Conservation (phyloP, 2,113 vertebrate genomes). For the Trachemys scripta region DNA sequence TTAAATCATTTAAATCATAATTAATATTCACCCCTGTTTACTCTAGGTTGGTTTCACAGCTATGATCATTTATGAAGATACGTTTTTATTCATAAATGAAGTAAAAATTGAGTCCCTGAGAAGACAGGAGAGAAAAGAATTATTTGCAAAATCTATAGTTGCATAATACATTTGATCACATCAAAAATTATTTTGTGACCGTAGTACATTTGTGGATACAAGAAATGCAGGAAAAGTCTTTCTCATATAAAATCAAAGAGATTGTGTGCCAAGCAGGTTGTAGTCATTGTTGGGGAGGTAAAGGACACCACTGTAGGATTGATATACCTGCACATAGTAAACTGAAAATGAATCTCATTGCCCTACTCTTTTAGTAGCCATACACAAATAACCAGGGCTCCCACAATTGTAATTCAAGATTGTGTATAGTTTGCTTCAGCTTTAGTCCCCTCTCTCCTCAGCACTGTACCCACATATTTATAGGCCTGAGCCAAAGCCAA, state of each 20-base stretch:
- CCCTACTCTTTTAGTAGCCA: not conserved
- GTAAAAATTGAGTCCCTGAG: slow-evolving; percentile 20
- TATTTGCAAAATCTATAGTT: not conserved
- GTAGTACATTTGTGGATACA: not conserved
- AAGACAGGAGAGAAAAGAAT: slow-evolving; percentile 21
- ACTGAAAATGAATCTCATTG: not conserved
- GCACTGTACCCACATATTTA: not conserved
- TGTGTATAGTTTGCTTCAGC: not conserved
- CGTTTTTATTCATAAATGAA: slow-evolving; percentile 38
- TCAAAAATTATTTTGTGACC: not conserved
- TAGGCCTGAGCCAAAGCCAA: no score
- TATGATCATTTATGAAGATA: not conserved
- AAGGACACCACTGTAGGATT: not conserved
- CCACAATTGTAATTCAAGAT: not conserved
- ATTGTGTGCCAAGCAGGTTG: not conserved
- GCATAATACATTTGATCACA: not conserved
- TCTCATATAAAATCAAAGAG: not conserved
- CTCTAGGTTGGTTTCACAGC: slow-evolving; percentile 7
- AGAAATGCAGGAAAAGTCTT: not conserved
- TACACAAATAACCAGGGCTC: not conserved
- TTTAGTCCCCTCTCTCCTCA: not conserved
- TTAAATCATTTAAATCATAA: slow-evolving; percentile 8
- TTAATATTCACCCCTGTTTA: not conserved
- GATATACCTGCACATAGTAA: not conserved
- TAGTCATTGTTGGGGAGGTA: not conserved